Evolutionary conservation across 2,888 invertebrate genomes (phyloP), one percentile per base, ranked within the genome.

Genomic region (Eilema griseolum): DNA sequence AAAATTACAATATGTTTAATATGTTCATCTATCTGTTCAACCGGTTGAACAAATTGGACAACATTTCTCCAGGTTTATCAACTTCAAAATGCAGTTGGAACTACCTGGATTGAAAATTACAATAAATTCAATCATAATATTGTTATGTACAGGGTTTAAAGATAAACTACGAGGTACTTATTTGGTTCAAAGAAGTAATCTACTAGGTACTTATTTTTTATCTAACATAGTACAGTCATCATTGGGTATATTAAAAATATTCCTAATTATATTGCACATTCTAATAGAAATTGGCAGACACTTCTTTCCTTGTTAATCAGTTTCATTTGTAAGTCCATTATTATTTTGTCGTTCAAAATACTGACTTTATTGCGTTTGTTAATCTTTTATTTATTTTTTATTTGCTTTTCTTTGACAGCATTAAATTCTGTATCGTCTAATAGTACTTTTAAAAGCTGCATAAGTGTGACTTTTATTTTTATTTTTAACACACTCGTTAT

Each of bases 251-350:
- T 56, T n/a, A 33, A 61, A 61, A 33, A 33, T 61, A 23, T 37
- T n/a, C 31, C 33, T 16, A 61, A 60, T 60, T 60, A 60, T 2
- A 23, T 61, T 33, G 33, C 37, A 37, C 61, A 61, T 61, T 61
- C 61, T 37, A 23, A 37, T 61, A 61, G 33, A 33, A 61, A 61
- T 61, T 61, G 61, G 61, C n/a, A 31, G 20, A 61, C 61, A 61
- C 61, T 61, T 61, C 33, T 61, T 33, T 61, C 33, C 33, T 31
- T 11, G n/a, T 61, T 33, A 31, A 61, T 31, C n/a, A 61, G 37
- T 61, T 61, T 61, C 37, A 37, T 61, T 61, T 61, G 61, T 37
- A 14, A 28, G 28, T 60, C 60, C 60, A 28, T 60, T 60, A 60
- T 60, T 60, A 60, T 60, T 60, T 60, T 24, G 28, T 60, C 28